Conservation (phyloP, 2,888 invertebrate genomes). For the Spisula solida region DNA sequence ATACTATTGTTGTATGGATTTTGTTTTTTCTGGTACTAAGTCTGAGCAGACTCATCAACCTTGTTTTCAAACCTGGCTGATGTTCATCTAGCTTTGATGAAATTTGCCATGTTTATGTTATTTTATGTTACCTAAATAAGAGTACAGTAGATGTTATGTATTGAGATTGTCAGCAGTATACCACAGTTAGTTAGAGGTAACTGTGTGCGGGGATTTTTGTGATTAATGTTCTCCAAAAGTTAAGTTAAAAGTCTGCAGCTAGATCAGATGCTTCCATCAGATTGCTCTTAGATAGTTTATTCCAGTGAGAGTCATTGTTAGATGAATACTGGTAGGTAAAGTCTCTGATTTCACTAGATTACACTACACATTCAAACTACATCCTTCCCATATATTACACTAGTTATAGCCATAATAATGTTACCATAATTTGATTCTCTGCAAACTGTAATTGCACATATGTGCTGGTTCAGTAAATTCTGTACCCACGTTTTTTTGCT, state of each 20-base stretch:
- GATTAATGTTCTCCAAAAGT: background rate
- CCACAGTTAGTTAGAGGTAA: too few species aligned
- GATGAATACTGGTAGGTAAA: background rate
- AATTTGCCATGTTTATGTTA: too few species aligned
- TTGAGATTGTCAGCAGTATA: too few species aligned
- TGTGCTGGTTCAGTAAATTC: background rate
- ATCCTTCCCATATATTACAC: background rate
- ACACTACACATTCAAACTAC: background rate
- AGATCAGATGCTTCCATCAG: too few species aligned
- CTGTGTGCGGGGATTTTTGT: too few species aligned
- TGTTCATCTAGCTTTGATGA: too few species aligned
- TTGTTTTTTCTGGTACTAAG: too few species aligned
- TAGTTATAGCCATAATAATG: background rate
- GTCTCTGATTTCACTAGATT: background rate
- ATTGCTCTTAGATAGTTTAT: background rate
- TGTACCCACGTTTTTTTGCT: background rate
- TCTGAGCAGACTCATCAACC: too few species aligned
- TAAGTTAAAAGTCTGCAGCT: slow-evolving; percentile 10
- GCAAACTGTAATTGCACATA: background rate
- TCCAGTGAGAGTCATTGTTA: background rate
- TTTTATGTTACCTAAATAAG: too few species aligned
- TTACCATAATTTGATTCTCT: background rate
- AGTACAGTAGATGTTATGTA: too few species aligned
- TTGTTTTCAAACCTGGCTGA: too few species aligned
- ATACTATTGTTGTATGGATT: too few species aligned